Conservation (phyloP, 1,140 invertebrate species). For the Musca domestica region DNA sequence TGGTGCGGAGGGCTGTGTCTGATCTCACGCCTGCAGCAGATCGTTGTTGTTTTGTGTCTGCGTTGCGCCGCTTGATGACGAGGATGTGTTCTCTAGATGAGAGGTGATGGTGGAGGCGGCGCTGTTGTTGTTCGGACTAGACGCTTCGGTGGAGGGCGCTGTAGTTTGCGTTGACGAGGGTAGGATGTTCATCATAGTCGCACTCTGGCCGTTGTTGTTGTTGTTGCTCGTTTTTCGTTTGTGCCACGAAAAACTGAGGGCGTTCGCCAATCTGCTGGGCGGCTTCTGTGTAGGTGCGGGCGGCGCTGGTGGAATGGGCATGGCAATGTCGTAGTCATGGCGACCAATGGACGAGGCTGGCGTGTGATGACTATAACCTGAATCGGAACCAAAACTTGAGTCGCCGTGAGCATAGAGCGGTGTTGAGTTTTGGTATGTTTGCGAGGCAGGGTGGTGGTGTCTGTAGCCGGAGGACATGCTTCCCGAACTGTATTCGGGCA, state of each 20-base stretch:
- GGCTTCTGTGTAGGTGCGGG: constrained; percentile 26
- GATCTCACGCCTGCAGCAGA: constrained; percentile 6
- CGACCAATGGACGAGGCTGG: constrained; percentile 52
- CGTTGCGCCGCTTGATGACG: constrained; percentile 27
- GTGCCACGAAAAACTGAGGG: constrained; percentile 48
- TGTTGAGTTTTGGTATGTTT: constrained; percentile 52
- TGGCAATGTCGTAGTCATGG: constrained; percentile 44
- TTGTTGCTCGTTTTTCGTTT: constrained; percentile 19
- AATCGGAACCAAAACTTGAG: constrained; percentile 66
- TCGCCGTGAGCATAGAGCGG: constrained; percentile 37
- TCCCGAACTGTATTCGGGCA: constrained; percentile 36
- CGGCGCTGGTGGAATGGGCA: constrained; percentile 27
- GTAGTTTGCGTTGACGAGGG: not conserved
- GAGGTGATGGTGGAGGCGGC: constrained; percentile 43
- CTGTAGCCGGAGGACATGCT: constrained; percentile 3
- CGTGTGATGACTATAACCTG: constrained; percentile 69
- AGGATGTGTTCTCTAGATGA: constrained; percentile 33
- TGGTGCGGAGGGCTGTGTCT: not conserved
- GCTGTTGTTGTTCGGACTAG: constrained; percentile 48
- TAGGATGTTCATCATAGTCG: constrained; percentile 4
- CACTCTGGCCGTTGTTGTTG: not conserved
- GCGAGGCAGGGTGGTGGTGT: constrained; percentile 55
- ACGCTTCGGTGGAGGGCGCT: constrained; percentile 31
- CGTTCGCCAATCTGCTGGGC: constrained; percentile 40
- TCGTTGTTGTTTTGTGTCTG: constrained; percentile 20